These are phyloP conservation scores for Rhorus exstirpatorius DNA, from an alignment of 2,888 invertebrate genomes.

Conservation along the genomic window DNA sequence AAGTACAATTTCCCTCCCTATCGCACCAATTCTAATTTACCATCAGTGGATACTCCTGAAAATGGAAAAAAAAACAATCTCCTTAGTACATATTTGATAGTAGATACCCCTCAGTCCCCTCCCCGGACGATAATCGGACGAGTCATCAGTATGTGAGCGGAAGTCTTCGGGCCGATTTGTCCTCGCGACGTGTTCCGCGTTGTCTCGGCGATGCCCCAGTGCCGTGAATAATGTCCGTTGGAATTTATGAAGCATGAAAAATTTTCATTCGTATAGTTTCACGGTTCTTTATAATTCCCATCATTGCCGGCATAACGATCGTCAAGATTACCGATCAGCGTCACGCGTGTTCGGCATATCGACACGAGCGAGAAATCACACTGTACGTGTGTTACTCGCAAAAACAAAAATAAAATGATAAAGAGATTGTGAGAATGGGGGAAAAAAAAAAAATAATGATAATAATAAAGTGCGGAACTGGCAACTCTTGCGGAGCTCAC, in stretches of 20 bases:
- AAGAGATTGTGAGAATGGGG: neutral
- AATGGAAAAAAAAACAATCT: no score
- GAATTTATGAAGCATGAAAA: conserved; percentile 81
- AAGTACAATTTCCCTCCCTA: no score
- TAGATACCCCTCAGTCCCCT: neutral
- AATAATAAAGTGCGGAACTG: conserved; percentile 79
- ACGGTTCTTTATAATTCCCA: conserved; percentile 36
- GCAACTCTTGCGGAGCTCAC: conserved; percentile 73
- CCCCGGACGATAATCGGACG: neutral
- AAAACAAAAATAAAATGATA: conserved; percentile 1
- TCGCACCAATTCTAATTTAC: no score
- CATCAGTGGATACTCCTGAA: no score
- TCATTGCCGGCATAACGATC: conserved; percentile 76
- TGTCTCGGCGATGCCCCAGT: no score
- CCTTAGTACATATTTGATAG: no score
- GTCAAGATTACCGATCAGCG: conserved; percentile 80
- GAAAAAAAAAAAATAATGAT: conserved; percentile 30
- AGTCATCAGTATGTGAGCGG: conserved; percentile 20
- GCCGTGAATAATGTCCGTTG: conserved; percentile 64
- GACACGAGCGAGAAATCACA: conserved; percentile 32
- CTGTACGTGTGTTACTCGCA: neutral
- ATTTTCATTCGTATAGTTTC: conserved; percentile 74
- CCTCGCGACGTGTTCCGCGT: no score
- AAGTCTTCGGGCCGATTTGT: conserved; percentile 9
- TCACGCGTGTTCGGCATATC: conserved; percentile 64